Evolutionary conservation across 2,113 vertebrate species (phyloP).

Genomic region (Ophiodon elongatus): DNA sequence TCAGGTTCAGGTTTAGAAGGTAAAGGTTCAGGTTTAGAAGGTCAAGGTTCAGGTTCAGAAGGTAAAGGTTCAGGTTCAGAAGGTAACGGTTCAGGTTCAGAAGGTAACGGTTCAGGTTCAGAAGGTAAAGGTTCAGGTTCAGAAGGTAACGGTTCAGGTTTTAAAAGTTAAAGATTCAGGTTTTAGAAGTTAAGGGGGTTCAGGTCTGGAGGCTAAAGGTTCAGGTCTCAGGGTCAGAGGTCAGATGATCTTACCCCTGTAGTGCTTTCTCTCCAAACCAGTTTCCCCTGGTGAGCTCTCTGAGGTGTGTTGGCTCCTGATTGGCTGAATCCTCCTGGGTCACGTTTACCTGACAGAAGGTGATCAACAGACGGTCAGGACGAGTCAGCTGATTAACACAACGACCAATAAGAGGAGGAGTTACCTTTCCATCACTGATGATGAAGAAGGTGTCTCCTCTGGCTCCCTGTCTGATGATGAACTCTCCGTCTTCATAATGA

Average conservation of each 20-base stretch:
- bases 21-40: too few species aligned
- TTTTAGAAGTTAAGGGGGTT: neutral
- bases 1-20: too few species aligned
- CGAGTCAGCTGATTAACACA: neutral
- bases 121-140: too few species aligned
- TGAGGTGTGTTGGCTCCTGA: slow-evolving; percentile 56
- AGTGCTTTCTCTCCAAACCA: slow-evolving; percentile 78
- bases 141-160: too few species aligned
- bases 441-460: slow-evolving; percentile 99
- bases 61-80: too few species aligned
- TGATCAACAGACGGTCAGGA: neutral
- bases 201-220: neutral
- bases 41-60: too few species aligned
- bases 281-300: slow-evolving; percentile 70
- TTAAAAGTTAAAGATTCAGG: too few species aligned
- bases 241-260: slow-evolving; percentile 67
- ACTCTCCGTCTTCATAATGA: slow-evolving; percentile 96
- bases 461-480: slow-evolving; percentile 98
- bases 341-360: slow-evolving; percentile 66
- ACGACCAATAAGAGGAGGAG: neutral
- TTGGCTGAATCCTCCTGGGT: slow-evolving; percentile 66
- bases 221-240: neutral
- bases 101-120: too few species aligned
- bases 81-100: too few species aligned
- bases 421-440: slow-evolving; percentile 96